Conservation (phyloP, 2,888 invertebrate species). For the Thymelicus sylvestris region DNA sequence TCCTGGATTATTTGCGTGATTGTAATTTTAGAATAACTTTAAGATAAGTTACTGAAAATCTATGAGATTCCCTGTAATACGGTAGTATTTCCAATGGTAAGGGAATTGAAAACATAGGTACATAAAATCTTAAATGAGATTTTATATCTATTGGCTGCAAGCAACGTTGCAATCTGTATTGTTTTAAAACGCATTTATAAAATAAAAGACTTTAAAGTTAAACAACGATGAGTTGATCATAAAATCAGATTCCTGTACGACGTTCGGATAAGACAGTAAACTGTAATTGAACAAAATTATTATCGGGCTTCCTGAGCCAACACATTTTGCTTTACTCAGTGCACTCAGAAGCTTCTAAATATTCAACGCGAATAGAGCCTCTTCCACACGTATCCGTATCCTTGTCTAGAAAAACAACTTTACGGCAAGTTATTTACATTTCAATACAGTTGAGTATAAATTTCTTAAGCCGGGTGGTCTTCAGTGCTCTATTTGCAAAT, state of each 20-base stretch:
- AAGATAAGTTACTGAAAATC: not conserved
- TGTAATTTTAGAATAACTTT: conserved; percentile 28
- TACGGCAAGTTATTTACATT: conserved; percentile 67
- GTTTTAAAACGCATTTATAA: no score
- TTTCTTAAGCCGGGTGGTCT: conserved; percentile 62
- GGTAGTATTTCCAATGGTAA: no score
- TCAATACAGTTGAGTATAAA: conserved; percentile 59
- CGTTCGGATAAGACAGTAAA: conserved; percentile 19
- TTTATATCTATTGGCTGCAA: no score
- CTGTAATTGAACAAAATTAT: conserved; percentile 38
- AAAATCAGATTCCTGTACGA: not conserved
- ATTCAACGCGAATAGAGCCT: conserved; percentile 31
- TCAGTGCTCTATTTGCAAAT: conserved; percentile 66
- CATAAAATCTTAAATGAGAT: no score
- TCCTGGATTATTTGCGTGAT: conserved; percentile 40
- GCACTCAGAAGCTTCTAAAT: conserved; percentile 36
- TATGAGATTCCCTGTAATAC: no score
- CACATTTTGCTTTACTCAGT: conserved; percentile 31
- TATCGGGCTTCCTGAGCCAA: conserved; percentile 31
- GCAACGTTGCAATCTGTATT: no score
- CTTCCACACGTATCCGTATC: conserved; percentile 36
- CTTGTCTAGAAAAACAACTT: conserved; percentile 51
- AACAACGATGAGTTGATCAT: not conserved
- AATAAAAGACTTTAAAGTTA: not conserved
- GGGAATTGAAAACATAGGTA: no score